A percentile compares a stretch with the other conserved stretches of the same genome.
Evolutionary conservation across 2,888 invertebrate species (phyloP).

Genomic region (Tachina fera): DNA sequence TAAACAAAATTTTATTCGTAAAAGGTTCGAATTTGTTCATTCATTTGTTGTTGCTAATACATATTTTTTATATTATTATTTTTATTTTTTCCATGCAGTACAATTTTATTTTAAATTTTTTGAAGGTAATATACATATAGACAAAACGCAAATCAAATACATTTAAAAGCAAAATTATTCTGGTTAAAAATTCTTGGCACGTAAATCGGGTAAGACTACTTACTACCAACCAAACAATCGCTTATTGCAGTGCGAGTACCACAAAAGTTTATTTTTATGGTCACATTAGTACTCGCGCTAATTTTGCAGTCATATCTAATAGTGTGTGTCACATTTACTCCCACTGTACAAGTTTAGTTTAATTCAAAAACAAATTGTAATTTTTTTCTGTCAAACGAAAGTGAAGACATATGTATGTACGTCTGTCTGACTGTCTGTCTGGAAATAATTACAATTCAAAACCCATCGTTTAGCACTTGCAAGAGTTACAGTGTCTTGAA

Average conservation of each 20-base stretch:
- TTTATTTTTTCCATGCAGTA: slow-evolving; percentile 7
- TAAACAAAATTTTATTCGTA: slow-evolving; percentile 35
- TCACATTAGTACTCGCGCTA: slow-evolving; percentile 31
- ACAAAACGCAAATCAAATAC: slow-evolving; percentile 18
- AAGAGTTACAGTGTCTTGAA: slow-evolving; percentile 5
- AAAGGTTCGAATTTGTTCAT: slow-evolving; percentile 48
- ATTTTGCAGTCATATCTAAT: not conserved
- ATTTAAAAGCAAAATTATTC: slow-evolving; percentile 38
- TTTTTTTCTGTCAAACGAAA: slow-evolving; percentile 53
- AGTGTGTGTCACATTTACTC: slow-evolving; percentile 21
- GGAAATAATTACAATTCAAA: slow-evolving; percentile 74
- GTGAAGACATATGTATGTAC: slow-evolving; percentile 49
- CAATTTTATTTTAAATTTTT: slow-evolving; percentile 40
- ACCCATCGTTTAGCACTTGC: slow-evolving; percentile 54
- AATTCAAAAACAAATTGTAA: not conserved
- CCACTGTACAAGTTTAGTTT: slow-evolving; percentile 20
- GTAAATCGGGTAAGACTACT: slow-evolving; percentile 77
- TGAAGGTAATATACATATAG: slow-evolving; percentile 45
- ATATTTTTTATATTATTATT: not conserved
- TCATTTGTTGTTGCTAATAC: slow-evolving; percentile 44
- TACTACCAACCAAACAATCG: slow-evolving; percentile 4
- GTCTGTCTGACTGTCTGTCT: slow-evolving; percentile 59
- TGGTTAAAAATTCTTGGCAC: slow-evolving; percentile 75
- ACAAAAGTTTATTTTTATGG: slow-evolving; percentile 33
- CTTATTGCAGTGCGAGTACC: not conserved